Conservation (phyloP, 1,140 invertebrate genomes). For the Drosophila mojavensis region DNA sequence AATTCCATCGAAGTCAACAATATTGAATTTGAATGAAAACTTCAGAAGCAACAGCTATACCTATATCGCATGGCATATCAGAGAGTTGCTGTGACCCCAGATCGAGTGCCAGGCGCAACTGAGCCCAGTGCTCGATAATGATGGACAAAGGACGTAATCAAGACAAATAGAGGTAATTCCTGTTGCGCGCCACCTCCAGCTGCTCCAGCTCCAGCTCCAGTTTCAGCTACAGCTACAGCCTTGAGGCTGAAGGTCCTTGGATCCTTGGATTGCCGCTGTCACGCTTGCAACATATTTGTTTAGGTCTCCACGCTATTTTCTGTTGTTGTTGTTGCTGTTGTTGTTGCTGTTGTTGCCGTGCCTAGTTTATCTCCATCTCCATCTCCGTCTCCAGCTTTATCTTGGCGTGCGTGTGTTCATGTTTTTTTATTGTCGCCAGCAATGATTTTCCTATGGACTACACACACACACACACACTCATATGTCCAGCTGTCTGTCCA, state of each 20-base stretch:
- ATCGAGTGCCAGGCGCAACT: neutral
- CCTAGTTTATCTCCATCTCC: slow-evolving; percentile 29
- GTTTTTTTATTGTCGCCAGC: slow-evolving; percentile 43
- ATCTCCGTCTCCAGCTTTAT: no score
- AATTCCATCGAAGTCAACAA: no score
- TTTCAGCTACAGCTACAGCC: neutral
- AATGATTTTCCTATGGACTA: slow-evolving; percentile 30
- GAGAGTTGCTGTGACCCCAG: neutral
- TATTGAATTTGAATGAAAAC: no score
- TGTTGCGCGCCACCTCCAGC: slow-evolving; percentile 26
- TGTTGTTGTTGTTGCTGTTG: slow-evolving; percentile 1
- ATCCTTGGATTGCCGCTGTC: slow-evolving; percentile 9
- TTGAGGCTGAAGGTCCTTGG: slow-evolving; percentile 1
- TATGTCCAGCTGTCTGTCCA: slow-evolving; percentile 19
- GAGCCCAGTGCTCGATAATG: neutral
- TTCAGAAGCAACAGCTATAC: no score
- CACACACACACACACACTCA: neutral
- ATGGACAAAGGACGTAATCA: slow-evolving; percentile 48
- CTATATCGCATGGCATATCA: no score
- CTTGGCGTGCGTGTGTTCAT: slow-evolving; percentile 6
- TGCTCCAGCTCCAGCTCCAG: slow-evolving; percentile 6
- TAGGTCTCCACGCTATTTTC: slow-evolving; percentile 45
- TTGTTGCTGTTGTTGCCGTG: slow-evolving; percentile 15
- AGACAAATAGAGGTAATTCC: slow-evolving; percentile 65
- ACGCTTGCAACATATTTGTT: slow-evolving; percentile 65